Evolutionary conservation across 2,797 vertebrate species (phyloP).

Genomic region (Lepilemur septentrionalis): DNA sequence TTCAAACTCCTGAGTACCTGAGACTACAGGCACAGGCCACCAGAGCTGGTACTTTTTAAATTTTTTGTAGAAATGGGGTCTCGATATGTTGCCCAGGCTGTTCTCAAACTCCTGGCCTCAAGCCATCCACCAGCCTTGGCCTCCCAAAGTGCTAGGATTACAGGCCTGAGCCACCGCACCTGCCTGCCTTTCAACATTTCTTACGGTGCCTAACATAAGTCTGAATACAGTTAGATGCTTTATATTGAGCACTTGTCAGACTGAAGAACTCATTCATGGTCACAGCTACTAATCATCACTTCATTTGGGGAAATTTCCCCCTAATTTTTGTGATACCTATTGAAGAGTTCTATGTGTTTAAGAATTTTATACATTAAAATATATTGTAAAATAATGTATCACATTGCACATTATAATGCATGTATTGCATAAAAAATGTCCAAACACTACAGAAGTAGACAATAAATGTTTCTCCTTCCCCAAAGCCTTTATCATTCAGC

Average conservation of each 20-base stretch:
- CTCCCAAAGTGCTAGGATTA: background rate
- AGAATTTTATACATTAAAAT: constrained; percentile 29
- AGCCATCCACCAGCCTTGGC: background rate
- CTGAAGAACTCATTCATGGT: background rate
- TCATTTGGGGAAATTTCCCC: background rate
- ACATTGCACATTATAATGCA: background rate
- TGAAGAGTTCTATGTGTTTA: background rate
- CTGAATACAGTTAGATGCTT: background rate
- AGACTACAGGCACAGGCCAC: background rate
- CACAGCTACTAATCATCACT: background rate
- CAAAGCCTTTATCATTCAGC: background rate
- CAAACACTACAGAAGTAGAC: background rate
- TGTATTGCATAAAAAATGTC: background rate
- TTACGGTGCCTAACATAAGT: background rate
- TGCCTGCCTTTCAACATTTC: background rate
- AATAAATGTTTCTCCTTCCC: background rate
- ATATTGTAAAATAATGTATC: background rate
- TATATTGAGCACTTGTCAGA: background rate
- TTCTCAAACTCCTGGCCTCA: background rate
- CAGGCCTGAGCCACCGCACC: background rate
- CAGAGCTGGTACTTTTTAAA: background rate
- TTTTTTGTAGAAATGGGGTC: background rate
- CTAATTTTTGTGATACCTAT: background rate
- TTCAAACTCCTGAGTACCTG: background rate
- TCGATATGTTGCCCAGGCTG: background rate